Evolutionary conservation across 2,797 vertebrate species (phyloP).

Genomic region (Gymnoscopelus braueri): DNA sequence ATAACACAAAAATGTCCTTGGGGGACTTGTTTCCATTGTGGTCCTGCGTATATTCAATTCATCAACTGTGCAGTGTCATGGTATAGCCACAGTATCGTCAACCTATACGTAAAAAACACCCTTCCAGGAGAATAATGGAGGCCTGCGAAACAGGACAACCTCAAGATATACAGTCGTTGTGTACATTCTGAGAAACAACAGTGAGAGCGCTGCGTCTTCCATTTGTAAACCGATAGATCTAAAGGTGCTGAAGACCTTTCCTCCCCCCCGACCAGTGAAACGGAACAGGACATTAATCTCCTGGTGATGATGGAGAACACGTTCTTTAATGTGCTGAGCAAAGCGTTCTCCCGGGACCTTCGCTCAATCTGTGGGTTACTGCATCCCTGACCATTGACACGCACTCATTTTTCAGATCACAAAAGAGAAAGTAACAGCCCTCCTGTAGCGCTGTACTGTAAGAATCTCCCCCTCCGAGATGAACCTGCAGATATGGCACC

Average conservation of each 20-base stretch:
- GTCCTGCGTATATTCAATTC: too few species aligned
- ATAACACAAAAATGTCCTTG: too few species aligned
- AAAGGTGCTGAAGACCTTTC: neutral
- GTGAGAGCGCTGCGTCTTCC: neutral
- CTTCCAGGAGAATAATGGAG: neutral
- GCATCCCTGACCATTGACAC: conserved; percentile 9
- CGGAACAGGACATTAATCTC: conserved; percentile 13
- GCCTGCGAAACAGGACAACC: neutral
- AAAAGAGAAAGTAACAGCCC: neutral
- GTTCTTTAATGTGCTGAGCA: conserved; percentile 1
- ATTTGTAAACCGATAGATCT: conserved; percentile 4
- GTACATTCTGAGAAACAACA: neutral
- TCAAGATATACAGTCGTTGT: neutral
- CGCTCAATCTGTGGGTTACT: neutral
- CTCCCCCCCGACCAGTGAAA: neutral
- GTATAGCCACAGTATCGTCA: neutral
- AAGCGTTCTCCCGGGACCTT: conserved; percentile 11
- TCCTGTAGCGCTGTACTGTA: too few species aligned
- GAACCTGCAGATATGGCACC: neutral
- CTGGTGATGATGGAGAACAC: conserved; percentile 10
- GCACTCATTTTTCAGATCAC: conserved; percentile 16
- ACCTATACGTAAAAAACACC: neutral
- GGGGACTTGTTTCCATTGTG: too few species aligned
- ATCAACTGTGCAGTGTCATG: too few species aligned
- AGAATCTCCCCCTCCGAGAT: neutral